phyloP scores from a whole-genome alignment of 2,888 invertebrate species.

The Apodemia zela region DNA sequence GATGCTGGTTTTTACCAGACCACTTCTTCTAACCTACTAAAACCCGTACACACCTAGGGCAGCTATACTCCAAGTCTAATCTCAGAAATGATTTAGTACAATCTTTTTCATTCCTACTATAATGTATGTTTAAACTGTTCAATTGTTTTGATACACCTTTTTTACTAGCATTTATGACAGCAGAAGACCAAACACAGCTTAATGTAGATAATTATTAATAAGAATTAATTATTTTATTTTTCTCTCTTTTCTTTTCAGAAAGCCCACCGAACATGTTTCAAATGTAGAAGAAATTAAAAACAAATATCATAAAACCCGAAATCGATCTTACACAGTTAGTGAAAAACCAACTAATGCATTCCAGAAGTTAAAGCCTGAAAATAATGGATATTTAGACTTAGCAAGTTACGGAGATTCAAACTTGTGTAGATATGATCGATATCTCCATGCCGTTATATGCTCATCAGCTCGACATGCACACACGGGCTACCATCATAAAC shows the following conservation, averaged over 20 bases:
- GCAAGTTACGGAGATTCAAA: slow-evolving; percentile 81
- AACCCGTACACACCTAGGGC: no score
- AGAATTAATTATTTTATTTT: no score
- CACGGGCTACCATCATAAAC: slow-evolving; percentile 70
- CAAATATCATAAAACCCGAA: slow-evolving; percentile 63
- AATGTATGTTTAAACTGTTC: no score
- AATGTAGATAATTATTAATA: no score
- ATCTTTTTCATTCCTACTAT: no score
- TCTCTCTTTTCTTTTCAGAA: slow-evolving; percentile 74
- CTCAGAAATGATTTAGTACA: no score
- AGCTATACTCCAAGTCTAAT: no score
- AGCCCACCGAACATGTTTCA: slow-evolving; percentile 70
- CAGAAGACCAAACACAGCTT: no score
- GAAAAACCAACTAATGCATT: slow-evolving; percentile 66
- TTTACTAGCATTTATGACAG: no score
- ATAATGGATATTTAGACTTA: slow-evolving; percentile 81
- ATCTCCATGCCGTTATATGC: slow-evolving; percentile 83
- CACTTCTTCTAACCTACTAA: no score
- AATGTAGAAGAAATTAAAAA: slow-evolving; percentile 61
- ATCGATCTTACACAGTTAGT: slow-evolving; percentile 75
- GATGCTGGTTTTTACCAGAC: no score
- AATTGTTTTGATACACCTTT: no score
- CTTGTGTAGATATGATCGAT: slow-evolving; percentile 80
- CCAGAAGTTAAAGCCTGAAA: slow-evolving; percentile 63
- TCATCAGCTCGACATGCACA: slow-evolving; percentile 72